A percentile compares a stretch with the other conserved stretches of the same genome.
phyloP scores from a whole-genome alignment of 2,888 invertebrate genomes.

The Harpagoxenus sublaevis region DNA sequence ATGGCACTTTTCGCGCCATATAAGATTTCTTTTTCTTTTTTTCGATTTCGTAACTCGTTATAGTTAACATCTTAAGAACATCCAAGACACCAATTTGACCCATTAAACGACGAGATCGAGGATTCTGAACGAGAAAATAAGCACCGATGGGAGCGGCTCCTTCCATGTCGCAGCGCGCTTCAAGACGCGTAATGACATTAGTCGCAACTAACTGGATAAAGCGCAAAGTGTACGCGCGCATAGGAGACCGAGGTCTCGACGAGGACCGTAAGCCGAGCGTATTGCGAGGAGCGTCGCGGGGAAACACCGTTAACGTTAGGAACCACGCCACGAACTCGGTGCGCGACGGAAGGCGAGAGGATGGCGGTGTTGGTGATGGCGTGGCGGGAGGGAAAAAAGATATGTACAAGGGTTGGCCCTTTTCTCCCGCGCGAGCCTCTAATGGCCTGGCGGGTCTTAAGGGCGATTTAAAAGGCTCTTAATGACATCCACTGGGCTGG shows the following conservation, averaged over 20 bases:
- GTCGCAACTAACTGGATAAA: slow-evolving; percentile 81
- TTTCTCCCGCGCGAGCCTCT: slow-evolving; percentile 81
- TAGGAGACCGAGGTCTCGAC: slow-evolving; percentile 40
- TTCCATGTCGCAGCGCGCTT: slow-evolving; percentile 37
- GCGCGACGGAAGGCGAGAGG: slow-evolving; percentile 27
- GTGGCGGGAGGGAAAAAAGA: slow-evolving; percentile 76
- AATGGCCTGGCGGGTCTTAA: slow-evolving; percentile 84
- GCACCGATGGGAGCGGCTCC: slow-evolving; percentile 43
- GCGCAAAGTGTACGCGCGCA: slow-evolving; percentile 77
- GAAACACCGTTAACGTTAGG: slow-evolving; percentile 77
- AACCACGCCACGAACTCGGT: slow-evolving; percentile 54
- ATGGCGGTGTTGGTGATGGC: slow-evolving; percentile 52
- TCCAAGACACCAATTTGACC: slow-evolving; percentile 19
- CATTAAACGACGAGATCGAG: slow-evolving; percentile 26
- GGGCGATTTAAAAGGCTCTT: slow-evolving; percentile 86
- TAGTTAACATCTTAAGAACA: not conserved
- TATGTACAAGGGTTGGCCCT: slow-evolving; percentile 82
- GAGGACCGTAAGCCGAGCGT: slow-evolving; percentile 67
- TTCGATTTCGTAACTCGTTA: not conserved
- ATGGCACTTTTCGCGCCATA: not conserved
- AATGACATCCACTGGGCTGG: slow-evolving; percentile 84
- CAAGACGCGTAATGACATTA: slow-evolving; percentile 79
- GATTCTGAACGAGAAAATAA: slow-evolving; percentile 36
- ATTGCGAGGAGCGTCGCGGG: slow-evolving; percentile 64
- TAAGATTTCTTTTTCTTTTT: not conserved